Evolutionary conservation across 1,140 invertebrate genomes (phyloP).

Genomic region (Drosophila novamexicana): DNA sequence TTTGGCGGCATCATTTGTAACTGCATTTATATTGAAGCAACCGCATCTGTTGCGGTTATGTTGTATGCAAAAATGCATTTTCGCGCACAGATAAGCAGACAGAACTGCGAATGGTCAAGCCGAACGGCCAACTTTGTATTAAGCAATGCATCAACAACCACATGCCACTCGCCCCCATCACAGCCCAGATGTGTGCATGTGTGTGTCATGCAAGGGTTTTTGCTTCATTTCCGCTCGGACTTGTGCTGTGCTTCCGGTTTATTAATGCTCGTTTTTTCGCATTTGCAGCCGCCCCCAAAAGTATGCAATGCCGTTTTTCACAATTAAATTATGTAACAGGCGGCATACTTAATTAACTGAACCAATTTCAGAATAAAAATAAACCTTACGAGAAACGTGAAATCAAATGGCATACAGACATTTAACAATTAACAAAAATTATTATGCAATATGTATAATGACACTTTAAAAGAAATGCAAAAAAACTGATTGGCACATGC

Average conservation of each 20-base stretch:
- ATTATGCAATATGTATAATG: slow-evolving; percentile 57
- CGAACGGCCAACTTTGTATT: slow-evolving; percentile 55
- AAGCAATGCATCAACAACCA: slow-evolving; percentile 44
- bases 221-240: slow-evolving; percentile 65
- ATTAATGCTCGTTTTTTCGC: slow-evolving; percentile 61
- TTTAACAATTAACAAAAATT: slow-evolving; percentile 21
- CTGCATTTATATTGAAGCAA: slow-evolving; percentile 83
- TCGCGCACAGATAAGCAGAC: slow-evolving; percentile 80
- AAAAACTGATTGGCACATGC: slow-evolving; percentile 40
- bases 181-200: not conserved
- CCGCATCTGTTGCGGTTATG: slow-evolving; percentile 82
- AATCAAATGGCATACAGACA: not conserved
- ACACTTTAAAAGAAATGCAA: slow-evolving; percentile 54
- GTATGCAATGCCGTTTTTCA: slow-evolving; percentile 29
- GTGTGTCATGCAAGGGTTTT: slow-evolving; percentile 39
- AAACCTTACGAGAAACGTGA: not conserved
- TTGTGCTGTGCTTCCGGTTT: slow-evolving; percentile 69
- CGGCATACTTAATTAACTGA: slow-evolving; percentile 25
- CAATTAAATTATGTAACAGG: slow-evolving; percentile 65
- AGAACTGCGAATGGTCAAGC: slow-evolving; percentile 42
- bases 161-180: not conserved
- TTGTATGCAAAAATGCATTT: slow-evolving; percentile 82
- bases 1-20: slow-evolving; percentile 68
- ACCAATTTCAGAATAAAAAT: slow-evolving; percentile 6
- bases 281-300: slow-evolving; percentile 16